Evolutionary conservation across 1,140 invertebrate genomes (phyloP).

Genomic region (Zaprionus capensis): DNA sequence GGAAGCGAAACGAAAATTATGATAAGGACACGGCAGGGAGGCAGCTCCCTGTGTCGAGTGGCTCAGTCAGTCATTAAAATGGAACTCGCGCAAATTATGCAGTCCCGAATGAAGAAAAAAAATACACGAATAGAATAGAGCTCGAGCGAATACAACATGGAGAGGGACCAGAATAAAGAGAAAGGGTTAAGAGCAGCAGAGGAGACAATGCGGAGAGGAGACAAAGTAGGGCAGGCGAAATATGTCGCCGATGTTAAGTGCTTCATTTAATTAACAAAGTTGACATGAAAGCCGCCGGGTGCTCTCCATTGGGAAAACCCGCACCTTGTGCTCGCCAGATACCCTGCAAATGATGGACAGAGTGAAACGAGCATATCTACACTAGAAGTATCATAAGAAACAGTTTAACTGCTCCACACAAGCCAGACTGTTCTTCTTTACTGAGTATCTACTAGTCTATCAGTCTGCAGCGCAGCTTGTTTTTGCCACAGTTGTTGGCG

Average conservation of each 20-base stretch:
- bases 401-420: neutral
- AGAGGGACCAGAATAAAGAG: neutral
- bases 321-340: conserved; percentile 25
- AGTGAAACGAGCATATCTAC: neutral
- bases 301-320: conserved; percentile 31
- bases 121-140: conserved; percentile 21
- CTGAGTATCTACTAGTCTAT: neutral
- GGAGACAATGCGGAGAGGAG: neutral
- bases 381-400: neutral
- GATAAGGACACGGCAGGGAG: conserved; percentile 46
- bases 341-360: neutral
- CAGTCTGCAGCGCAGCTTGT: neutral
- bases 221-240: conserved; percentile 38
- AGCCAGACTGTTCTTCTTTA: no score
- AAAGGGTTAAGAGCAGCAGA: conserved; percentile 13
- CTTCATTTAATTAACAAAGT: conserved; percentile 82
- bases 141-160: conserved; percentile 5
- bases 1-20: conserved; percentile 74
- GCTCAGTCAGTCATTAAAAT: conserved; percentile 62
- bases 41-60: conserved; percentile 11
- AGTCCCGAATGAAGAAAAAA: conserved; percentile 34
- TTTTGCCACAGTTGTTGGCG: conserved; percentile 17
- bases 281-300: conserved; percentile 71
- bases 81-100: conserved; percentile 66
- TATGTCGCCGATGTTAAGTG: conserved; percentile 79